Evolutionary conservation across 2,113 vertebrate species (phyloP), one percentile per base, ranked within the genome.

Genomic region (Acrocephalus kingi): DNA sequence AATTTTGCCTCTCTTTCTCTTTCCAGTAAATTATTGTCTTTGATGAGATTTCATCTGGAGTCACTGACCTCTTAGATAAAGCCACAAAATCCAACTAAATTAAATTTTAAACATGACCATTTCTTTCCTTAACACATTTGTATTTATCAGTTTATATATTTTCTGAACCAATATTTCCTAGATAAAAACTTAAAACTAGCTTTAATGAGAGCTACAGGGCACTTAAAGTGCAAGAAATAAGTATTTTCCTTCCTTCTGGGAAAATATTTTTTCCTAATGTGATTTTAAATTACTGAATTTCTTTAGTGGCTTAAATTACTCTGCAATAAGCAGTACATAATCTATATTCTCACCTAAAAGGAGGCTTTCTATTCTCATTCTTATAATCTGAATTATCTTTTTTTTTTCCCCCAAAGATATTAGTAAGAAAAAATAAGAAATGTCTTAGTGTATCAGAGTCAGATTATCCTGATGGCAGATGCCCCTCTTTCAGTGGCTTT

Each of bases 121-220:
- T 96, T 94, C 10, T 93, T 91, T 91, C 55, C 63, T 51, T 82
- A 82, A 89, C 73, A 46, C 74, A 79, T 97, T 84, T 92, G 22
- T 84, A 84, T 94, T 94, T 97, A 94, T 96, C 62, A 94, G 74
- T 97, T 93, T 94, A 94, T 39, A 78, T 25, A 74, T 96, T 95
- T 78, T 21, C 81, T 45, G 39, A 92, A 75, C 54, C 87, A 79
- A 54, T 89, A 96, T 96, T 97, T 96, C 66, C 89, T 71, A 85
- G 41, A 73, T 15, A 76, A 80, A 37, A 85, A 24, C 10, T 7
- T 79, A 71, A 71, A 91, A 59, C 12, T 73, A 67, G 2, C 24
- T 87, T 89, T 87, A 46, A 67, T 67, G 27, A 76, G 55, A 85
- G 39, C 33, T 59, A 66, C 33, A 74, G 43, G 31, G 7, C 12